Conservation (phyloP, 2,797 vertebrate species). For the Acanthurus tractus region DNA sequence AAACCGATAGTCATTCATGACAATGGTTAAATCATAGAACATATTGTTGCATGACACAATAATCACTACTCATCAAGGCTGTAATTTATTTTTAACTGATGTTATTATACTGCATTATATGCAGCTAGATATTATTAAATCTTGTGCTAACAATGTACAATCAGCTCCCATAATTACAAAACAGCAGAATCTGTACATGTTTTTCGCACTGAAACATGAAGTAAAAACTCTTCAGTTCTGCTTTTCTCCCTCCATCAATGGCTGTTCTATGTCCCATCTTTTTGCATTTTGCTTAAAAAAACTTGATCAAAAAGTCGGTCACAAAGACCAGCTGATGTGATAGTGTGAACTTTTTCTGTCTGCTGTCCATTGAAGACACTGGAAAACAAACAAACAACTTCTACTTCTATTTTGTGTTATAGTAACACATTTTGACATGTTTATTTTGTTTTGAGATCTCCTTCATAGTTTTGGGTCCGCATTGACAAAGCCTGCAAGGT, state of each 20-base stretch:
- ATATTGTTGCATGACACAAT: neutral
- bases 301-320: neutral
- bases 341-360: neutral
- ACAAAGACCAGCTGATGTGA: neutral
- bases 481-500: neutral
- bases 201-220: neutral
- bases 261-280: neutral
- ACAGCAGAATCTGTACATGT: neutral
- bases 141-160: constrained; percentile 8
- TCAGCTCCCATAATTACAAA: neutral
- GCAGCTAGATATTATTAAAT: neutral
- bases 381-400: no score
- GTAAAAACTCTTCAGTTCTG: neutral
- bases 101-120: constrained; percentile 2
- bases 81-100: constrained; percentile 4
- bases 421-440: no score
- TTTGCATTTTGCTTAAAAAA: neutral
- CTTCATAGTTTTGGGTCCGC: neutral
- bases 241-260: neutral
- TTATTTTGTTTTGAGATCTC: neutral
- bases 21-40: neutral
- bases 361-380: no score
- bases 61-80: constrained; percentile 4
- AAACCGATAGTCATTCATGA: neutral
- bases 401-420: no score